Conservation (phyloP, 2,113 vertebrate genomes). For the Sus scrofa region DNA sequence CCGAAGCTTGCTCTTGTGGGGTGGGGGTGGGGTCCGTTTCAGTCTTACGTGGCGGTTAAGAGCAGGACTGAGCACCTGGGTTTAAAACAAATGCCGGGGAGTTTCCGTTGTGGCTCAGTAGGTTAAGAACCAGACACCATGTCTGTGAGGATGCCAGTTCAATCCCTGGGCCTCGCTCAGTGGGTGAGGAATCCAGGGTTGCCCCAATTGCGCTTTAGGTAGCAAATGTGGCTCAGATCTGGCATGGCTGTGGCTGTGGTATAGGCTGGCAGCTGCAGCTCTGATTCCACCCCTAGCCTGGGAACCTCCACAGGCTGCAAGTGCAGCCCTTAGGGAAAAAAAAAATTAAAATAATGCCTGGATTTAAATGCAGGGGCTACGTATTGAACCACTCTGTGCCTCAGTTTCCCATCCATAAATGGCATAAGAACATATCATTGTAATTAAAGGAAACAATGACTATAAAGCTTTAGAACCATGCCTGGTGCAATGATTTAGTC, state of each 20-base stretch:
- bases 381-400: background rate
- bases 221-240: too few relatives aligned
- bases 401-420: slow-evolving; percentile 9
- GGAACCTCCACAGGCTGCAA: too few relatives aligned
- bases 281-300: too few relatives aligned
- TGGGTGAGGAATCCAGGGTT: too few relatives aligned
- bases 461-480: background rate
- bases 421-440: background rate
- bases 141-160: too few relatives aligned
- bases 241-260: too few relatives aligned
- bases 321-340: too few relatives aligned
- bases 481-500: background rate
- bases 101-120: too few relatives aligned
- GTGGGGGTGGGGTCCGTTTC: background rate
- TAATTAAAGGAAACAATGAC: background rate
- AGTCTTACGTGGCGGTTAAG: background rate
- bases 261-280: too few relatives aligned
- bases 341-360: background rate
- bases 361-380: background rate
- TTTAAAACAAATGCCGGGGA: background rate
- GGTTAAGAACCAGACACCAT: too few relatives aligned
- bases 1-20: background rate
- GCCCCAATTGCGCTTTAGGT: too few relatives aligned
- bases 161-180: too few relatives aligned
- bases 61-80: background rate